phyloP scores from a whole-genome alignment of 2,113 vertebrate species.

The Zosterops lateralis region DNA sequence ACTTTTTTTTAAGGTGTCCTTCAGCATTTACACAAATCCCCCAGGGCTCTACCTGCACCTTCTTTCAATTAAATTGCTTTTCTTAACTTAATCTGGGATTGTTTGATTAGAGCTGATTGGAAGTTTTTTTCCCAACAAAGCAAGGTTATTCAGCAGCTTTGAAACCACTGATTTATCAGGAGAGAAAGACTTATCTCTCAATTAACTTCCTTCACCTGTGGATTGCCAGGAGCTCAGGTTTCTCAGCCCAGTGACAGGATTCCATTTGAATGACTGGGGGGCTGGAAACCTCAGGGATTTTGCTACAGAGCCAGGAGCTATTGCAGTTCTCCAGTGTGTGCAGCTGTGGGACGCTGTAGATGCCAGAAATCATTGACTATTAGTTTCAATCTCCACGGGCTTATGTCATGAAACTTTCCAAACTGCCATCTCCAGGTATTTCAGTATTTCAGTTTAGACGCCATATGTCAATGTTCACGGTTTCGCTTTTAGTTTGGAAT shows the following conservation, averaged over 20 bases:
- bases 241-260: neutral
- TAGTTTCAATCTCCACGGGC: neutral
- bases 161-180: conserved; percentile 17
- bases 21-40: neutral
- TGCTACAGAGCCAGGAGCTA: neutral
- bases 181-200: conserved; percentile 14
- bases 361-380: neutral
- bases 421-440: neutral
- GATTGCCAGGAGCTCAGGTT: neutral
- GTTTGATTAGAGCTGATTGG: conserved; percentile 3
- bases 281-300: neutral
- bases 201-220: conserved; percentile 31
- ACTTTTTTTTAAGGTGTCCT: neutral
- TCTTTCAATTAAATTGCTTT: conserved; percentile 26
- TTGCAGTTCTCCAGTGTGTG: neutral
- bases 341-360: neutral
- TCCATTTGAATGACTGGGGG: neutral
- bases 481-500: neutral
- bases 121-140: neutral
- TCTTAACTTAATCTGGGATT: neutral
- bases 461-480: neutral
- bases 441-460: neutral
- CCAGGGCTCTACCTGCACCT: neutral
- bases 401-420: neutral
- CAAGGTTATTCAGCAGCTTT: conserved; percentile 7